Percentiles rank a stretch among this genome's conserved stretches.
Conservation (phyloP, 2,888 invertebrate species). For the Chrysodeixis includens region DNA sequence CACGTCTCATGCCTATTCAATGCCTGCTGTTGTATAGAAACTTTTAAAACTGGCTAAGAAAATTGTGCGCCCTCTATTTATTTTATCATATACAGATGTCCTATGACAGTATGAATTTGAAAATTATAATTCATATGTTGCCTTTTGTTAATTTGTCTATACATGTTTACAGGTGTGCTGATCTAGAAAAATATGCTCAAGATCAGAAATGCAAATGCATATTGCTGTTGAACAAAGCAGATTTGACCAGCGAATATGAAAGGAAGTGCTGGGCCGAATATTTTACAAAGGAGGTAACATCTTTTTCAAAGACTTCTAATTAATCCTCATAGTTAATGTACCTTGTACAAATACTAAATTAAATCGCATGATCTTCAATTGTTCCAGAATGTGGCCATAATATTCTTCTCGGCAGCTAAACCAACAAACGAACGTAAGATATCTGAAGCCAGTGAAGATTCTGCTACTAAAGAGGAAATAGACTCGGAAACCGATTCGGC, state of each 20-base stretch:
- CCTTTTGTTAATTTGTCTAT: neutral
- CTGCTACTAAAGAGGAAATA: slow-evolving; percentile 48
- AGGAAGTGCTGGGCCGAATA: slow-evolving; percentile 95
- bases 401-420: slow-evolving; percentile 97
- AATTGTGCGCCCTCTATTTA: no score
- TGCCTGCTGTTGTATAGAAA: no score
- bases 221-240: slow-evolving; percentile 98
- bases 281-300: slow-evolving; percentile 90
- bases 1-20: no score
- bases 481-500: slow-evolving; percentile 77
- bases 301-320: neutral
- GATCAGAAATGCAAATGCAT: slow-evolving; percentile 90
- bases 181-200: slow-evolving; percentile 92
- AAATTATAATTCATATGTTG: no score
- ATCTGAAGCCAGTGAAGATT: slow-evolving; percentile 74
- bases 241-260: slow-evolving; percentile 95
- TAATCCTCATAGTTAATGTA: no score
- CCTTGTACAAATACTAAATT: no score
- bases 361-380: slow-evolving; percentile 11
- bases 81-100: no score
- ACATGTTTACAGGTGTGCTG: slow-evolving; percentile 92
- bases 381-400: slow-evolving; percentile 90
- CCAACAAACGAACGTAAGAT: slow-evolving; percentile 86
- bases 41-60: no score
- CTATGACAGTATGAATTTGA: no score